Evolutionary conservation across 2,113 vertebrate genomes (phyloP).

Genomic region (Turnix velox): DNA sequence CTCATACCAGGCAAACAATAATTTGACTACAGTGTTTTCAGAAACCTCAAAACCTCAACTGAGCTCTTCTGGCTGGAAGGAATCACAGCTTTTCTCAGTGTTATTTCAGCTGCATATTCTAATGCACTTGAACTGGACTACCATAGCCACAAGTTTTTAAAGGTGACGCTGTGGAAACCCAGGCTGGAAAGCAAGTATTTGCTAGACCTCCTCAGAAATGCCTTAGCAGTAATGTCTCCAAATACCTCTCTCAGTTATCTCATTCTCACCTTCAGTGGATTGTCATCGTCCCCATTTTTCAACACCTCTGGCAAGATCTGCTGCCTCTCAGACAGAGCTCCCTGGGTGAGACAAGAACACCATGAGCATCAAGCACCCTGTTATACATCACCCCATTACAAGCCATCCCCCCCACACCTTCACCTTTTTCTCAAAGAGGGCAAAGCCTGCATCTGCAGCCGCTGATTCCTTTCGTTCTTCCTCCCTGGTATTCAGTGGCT

Average conservation of each 20-base stretch:
- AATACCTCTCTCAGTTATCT: background rate
- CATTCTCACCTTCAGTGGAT: conserved; percentile 72
- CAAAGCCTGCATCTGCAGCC: conserved; percentile 93
- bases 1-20: background rate
- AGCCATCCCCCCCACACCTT: background rate
- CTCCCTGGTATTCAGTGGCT: conserved; percentile 85
- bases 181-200: background rate
- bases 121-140: background rate
- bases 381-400: rapidly evolving
- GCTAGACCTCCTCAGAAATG: background rate
- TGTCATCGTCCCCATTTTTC: conserved; percentile 84
- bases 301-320: conserved; percentile 81
- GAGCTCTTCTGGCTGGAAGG: background rate
- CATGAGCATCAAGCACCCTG: background rate
- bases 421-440: conserved; percentile 98
- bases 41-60: background rate
- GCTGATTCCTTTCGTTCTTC: conserved; percentile 94
- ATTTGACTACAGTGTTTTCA: background rate
- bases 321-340: conserved; percentile 81
- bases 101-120: background rate
- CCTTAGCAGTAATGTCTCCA: background rate
- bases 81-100: background rate
- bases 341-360: conserved; percentile 54
- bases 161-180: background rate
- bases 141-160: background rate